Base-by-base conservation (phyloP, 2,888 invertebrate species). In the Oithona nana region DNA sequence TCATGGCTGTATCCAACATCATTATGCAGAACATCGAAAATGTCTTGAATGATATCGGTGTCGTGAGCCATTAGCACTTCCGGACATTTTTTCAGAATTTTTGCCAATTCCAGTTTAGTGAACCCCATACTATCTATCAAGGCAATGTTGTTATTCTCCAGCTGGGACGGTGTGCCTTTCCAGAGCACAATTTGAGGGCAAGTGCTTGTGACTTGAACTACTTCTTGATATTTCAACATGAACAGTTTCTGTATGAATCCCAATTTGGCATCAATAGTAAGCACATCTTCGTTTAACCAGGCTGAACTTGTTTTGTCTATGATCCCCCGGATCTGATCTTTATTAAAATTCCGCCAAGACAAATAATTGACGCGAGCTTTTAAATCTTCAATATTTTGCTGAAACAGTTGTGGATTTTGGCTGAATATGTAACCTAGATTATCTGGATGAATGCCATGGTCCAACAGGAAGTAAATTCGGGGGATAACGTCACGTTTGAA, bases 21-120 rank as follows among this genome's bases (percentile, higher is more conserved):
- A 28, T 57, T 57, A 30, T 57, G 57, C 8, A 57, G 29, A 30
- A 57, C n/a, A 4, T 57, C 57, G 28, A 57, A 57, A 24, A 24
- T 24, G n/a, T 57, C n/a, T 28, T 2, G 3, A 22, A 57, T 29
- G n/a, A 28, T 28, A 16, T 57, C 57, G 11, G 24, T 28, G 29
- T 57, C n/a, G 3, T n/a, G 26, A 3, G 13, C 28, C 29, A 24
- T 24, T n/a, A 57, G 28, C 6, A 57, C 26, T 28, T 28, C 57
- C n/a, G 57, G 57, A 28, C n/a, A n/a, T 1, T 1, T 28, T 2
- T 28, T 1, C 2, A 57, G 57, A n/a, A 57, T 57, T 13, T n/a
- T 28, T 29, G 24, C 1, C n/a, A 57, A n/a, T 57, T 57, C 28
- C 1, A 1, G 16, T 2, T 1, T 57, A 28, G 11, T 3, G 28